Evolutionary conservation across 1,140 invertebrate species (phyloP).

Genomic region (Drosophila rufa): DNA sequence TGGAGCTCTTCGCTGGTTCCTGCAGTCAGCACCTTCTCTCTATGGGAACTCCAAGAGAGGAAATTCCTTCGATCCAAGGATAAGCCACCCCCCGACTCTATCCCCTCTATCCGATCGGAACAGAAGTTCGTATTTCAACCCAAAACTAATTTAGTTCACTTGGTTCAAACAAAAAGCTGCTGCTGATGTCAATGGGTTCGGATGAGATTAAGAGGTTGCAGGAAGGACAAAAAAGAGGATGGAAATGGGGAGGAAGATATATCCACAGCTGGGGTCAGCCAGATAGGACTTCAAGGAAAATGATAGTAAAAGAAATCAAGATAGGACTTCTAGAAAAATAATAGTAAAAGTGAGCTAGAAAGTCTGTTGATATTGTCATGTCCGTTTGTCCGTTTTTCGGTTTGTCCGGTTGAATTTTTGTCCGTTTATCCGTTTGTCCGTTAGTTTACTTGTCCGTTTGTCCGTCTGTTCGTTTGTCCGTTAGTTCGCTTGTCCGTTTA

Average conservation of each 20-base stretch:
- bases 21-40: conserved; percentile 69
- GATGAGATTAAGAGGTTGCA: conserved; percentile 16
- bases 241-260: not conserved
- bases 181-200: conserved; percentile 39
- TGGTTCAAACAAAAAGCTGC: conserved; percentile 21
- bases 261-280: not conserved
- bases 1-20: not conserved
- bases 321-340: too few relatives aligned
- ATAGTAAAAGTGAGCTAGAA: too few relatives aligned
- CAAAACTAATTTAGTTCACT: conserved; percentile 60
- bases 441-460: too few relatives aligned
- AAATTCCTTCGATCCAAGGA: conserved; percentile 69
- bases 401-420: too few relatives aligned
- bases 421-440: too few relatives aligned
- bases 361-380: too few relatives aligned
- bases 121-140: conserved; percentile 44
- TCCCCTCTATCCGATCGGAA: conserved; percentile 9
- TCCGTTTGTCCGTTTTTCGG: too few relatives aligned
- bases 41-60: conserved; percentile 63
- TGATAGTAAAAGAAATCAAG: too few relatives aligned
- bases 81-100: conserved; percentile 37
- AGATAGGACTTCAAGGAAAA: not conserved
- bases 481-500: too few relatives aligned
- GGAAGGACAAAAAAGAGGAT: too few relatives aligned
- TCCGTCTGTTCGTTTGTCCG: too few relatives aligned